These are phyloP conservation scores for Helostoma temminkii DNA, from an alignment of 2,797 vertebrate genomes.

Conservation along the genomic window DNA sequence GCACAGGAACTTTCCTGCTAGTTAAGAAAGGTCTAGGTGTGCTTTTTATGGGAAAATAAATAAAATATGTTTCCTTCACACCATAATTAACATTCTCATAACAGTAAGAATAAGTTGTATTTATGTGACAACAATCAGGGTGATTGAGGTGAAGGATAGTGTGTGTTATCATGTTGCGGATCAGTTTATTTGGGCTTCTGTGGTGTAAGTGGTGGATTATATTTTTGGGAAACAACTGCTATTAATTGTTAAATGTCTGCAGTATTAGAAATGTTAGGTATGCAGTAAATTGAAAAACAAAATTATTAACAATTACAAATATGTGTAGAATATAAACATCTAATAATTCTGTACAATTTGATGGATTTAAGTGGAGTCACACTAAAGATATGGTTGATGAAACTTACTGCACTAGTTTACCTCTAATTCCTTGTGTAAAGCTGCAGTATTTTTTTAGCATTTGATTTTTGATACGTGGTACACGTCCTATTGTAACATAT, in stretches of 20 bases:
- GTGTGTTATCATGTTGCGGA: background rate
- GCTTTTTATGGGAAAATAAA: conserved; percentile 43
- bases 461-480: no score
- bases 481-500: no score
- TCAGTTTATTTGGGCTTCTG: background rate
- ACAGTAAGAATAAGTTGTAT: conserved; percentile 13
- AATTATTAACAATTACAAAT: no score
- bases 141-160: conserved; percentile 12
- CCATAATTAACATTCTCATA: conserved; percentile 17
- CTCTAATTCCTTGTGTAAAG: no score
- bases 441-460: no score
- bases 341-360: no score
- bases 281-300: no score
- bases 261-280: background rate
- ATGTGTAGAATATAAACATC: no score
- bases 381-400: no score
- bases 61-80: conserved; percentile 46
- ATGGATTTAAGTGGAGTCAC: no score
- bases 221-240: background rate
- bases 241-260: background rate
- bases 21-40: conserved; percentile 25
- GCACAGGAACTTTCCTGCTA: conserved; percentile 65
- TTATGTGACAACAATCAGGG: conserved; percentile 10
- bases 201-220: background rate
- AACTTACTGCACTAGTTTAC: no score